Conservation (phyloP, 1,140 invertebrate species). For the Anastatus disparis region DNA sequence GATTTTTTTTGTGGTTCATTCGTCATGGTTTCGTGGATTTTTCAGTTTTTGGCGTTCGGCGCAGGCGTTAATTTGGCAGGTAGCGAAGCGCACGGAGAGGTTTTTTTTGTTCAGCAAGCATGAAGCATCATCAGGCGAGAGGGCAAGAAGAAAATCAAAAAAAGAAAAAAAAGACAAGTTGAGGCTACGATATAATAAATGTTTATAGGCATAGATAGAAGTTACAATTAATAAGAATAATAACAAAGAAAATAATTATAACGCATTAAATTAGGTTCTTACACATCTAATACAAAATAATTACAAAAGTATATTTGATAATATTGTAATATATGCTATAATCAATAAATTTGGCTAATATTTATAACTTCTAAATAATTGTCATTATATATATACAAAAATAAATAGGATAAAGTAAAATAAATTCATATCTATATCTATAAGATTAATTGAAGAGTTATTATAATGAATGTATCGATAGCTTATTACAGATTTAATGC, state of each 20-base stretch:
- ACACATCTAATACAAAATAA: constrained; percentile 31
- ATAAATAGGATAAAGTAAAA: not conserved
- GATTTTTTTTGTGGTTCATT: constrained; percentile 42
- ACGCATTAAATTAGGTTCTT: constrained; percentile 44
- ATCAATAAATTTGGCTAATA: not conserved
- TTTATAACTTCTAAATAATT: not conserved
- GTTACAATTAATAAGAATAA: constrained; percentile 35
- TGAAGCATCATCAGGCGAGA: constrained; percentile 70
- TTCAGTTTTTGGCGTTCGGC: constrained; percentile 41
- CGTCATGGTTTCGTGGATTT: constrained; percentile 42
- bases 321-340: constrained; percentile 1
- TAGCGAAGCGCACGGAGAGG: constrained; percentile 68
- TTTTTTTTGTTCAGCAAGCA: constrained; percentile 65
- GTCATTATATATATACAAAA: not conserved
- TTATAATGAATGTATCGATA: not conserved
- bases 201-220: constrained; percentile 45
- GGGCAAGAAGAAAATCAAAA: constrained; percentile 69
- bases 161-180: constrained; percentile 68
- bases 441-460: not conserved
- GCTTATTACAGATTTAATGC: not conserved
- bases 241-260: constrained; percentile 12
- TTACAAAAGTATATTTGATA: constrained; percentile 4
- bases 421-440: not conserved
- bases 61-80: constrained; percentile 68
- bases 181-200: constrained; percentile 55